Conservation (phyloP, 1,140 invertebrate species). For the Euglossa dilemma region DNA sequence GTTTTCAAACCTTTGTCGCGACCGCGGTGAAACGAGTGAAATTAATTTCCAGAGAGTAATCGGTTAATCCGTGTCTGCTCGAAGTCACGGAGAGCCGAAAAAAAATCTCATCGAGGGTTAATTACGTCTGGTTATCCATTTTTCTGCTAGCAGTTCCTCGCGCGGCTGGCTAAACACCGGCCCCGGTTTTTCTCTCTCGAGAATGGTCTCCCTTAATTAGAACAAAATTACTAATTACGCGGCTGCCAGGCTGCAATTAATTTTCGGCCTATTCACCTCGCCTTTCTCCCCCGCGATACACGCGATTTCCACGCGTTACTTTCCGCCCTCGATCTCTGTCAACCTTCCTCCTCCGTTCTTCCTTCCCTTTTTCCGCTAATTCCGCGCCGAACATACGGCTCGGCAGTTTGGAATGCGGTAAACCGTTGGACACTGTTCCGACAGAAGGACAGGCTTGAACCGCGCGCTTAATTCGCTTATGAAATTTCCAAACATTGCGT, state of each 20-base stretch:
- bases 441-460: not conserved
- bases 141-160: constrained; percentile 1
- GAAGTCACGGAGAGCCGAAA: not conserved
- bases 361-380: not conserved
- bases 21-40: too few species aligned
- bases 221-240: constrained; percentile 66
- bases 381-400: not conserved
- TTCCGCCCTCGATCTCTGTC: constrained; percentile 38
- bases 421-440: not conserved
- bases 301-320: constrained; percentile 40
- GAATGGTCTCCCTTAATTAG: constrained; percentile 63
- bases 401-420: not conserved
- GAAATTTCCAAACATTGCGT: not conserved
- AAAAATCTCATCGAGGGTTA: constrained; percentile 20
- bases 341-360: not conserved
- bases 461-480: not conserved
- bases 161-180: constrained; percentile 16
- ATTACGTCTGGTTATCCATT: constrained; percentile 41
- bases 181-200: constrained; percentile 10
- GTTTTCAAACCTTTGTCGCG: not conserved
- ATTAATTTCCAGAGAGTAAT: not conserved
- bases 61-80: not conserved
- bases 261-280: constrained; percentile 42
- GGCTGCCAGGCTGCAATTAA: constrained; percentile 48
- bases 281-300: constrained; percentile 11